phyloP scores from a whole-genome alignment of 1,140 invertebrate species.

The Riptortus pedestris region DNA sequence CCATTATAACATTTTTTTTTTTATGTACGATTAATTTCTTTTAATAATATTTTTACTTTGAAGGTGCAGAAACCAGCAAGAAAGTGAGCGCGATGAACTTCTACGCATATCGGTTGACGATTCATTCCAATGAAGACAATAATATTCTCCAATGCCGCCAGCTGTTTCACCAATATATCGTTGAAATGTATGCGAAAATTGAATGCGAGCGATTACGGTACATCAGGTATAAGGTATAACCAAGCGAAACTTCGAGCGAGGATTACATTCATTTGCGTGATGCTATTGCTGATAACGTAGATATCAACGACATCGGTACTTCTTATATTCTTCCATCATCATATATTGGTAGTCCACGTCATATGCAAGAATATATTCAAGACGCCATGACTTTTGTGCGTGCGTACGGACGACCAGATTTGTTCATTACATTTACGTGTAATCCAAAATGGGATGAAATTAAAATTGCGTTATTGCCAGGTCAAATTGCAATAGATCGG shows the following conservation, averaged over 20 bases:
- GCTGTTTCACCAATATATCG: too few species aligned
- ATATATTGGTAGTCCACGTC: slow-evolving; percentile 37
- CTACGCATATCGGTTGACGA: too few species aligned
- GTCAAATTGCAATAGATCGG: too few species aligned
- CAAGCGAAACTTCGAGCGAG: background rate
- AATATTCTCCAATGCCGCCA: too few species aligned
- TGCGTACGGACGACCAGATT: slow-evolving; percentile 36
- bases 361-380: slow-evolving; percentile 39
- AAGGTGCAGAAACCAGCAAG: too few species aligned
- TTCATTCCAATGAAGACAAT: too few species aligned
- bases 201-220: background rate
- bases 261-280: slow-evolving; percentile 35
- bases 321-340: slow-evolving; percentile 36
- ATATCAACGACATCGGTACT: slow-evolving; percentile 28
- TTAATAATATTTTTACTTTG: too few species aligned
- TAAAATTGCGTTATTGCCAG: too few species aligned
- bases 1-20: too few species aligned
- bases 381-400: slow-evolving; percentile 40
- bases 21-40: too few species aligned
- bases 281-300: slow-evolving; percentile 29
- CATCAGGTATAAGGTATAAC: background rate
- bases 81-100: too few species aligned
- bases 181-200: slow-evolving; percentile 11
- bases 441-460: slow-evolving; percentile 43
- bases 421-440: slow-evolving; percentile 39